Base-by-base conservation (phyloP, 2,113 vertebrate species). In the Engystomops pustulosus region DNA sequence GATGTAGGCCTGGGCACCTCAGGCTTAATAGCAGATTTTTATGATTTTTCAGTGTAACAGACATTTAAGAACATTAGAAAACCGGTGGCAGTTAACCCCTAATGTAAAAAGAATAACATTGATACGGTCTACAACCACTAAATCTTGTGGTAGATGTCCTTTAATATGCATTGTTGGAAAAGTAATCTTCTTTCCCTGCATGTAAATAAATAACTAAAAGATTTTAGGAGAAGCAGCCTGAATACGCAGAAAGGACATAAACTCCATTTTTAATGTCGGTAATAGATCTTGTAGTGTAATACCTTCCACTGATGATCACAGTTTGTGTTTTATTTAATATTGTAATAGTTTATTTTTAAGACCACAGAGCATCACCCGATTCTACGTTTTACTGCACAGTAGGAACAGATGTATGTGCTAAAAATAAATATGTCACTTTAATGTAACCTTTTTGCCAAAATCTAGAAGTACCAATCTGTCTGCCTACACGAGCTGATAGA, bases 101-200 rank as follows among this genome's bases (percentile, higher is more conserved):
- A n/a, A n/a, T n/a, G n/a, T n/a, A n/a, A n/a, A n/a, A n/a, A n/a
- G n/a, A n/a, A n/a, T n/a, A n/a, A n/a, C n/a, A n/a, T n/a, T n/a
- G n/a, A n/a, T n/a, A n/a, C n/a, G n/a, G n/a, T n/a, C n/a, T n/a
- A n/a, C n/a, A n/a, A n/a, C n/a, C n/a, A n/a, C n/a, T n/a, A n/a
- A n/a, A n/a, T n/a, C n/a, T n/a, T n/a, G n/a, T n/a, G n/a, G n/a
- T n/a, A n/a, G n/a, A n/a, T n/a, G n/a, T n/a, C n/a, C n/a, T n/a
- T 70, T 70, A 81, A 53, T 49, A 81, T 49, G 44, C 36, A 81
- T 69, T 70, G 45, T 49, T 11, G 25, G 69, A 41, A 81, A 53
- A 23, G 65, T 70, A 70, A 81, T 80, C 79, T 53, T 81, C 18
- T 25, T 81, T 53, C 55, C 45, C 47, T 27, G 18, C 79, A 49